Percentiles rank a stretch among this genome's conserved stretches.
Conservation (phyloP, 2,888 invertebrate species). For the Agapostemon virescens region DNA sequence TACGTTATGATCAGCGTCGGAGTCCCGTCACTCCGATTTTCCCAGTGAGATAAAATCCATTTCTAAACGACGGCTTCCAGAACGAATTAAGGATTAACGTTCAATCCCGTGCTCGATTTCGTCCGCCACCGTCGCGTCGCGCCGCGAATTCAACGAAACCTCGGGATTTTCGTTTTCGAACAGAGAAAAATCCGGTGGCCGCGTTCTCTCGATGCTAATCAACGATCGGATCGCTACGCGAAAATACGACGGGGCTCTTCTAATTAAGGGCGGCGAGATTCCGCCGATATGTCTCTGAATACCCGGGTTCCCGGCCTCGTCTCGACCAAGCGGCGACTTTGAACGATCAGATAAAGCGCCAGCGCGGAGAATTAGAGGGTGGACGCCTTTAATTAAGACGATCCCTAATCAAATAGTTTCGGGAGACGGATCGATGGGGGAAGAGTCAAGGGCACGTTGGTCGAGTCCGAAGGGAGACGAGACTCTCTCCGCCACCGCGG, state of each 20-base stretch:
- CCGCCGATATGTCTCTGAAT: conserved; percentile 30
- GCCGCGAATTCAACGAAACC: too few species aligned
- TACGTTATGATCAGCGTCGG: conserved; percentile 15
- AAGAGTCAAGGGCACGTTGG: conserved; percentile 31
- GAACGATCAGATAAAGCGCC: conserved; percentile 43
- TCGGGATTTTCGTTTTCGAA: neutral
- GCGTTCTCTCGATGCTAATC: conserved; percentile 38
- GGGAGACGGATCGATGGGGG: conserved; percentile 33
- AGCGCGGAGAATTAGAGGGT: conserved; percentile 40
- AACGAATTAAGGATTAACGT: conserved; percentile 57
- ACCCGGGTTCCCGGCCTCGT: conserved; percentile 11
- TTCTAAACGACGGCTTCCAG: conserved; percentile 40
- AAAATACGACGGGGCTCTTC: conserved; percentile 21
- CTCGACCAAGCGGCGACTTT: conserved; percentile 33
- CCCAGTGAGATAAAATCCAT: conserved; percentile 40
- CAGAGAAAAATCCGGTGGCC: neutral
- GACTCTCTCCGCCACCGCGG: neutral
- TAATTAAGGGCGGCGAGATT: conserved; percentile 40
- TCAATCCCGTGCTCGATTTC: conserved; percentile 49
- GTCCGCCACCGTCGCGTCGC: neutral
- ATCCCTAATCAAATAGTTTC: conserved; percentile 59
- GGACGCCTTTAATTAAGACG: conserved; percentile 58
- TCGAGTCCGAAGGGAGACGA: neutral
- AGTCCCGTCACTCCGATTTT: conserved; percentile 27
- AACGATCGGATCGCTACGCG: conserved; percentile 21